phyloP scores from a whole-genome alignment of 2,797 vertebrate species.

The Passerculus sandwichensis region DNA sequence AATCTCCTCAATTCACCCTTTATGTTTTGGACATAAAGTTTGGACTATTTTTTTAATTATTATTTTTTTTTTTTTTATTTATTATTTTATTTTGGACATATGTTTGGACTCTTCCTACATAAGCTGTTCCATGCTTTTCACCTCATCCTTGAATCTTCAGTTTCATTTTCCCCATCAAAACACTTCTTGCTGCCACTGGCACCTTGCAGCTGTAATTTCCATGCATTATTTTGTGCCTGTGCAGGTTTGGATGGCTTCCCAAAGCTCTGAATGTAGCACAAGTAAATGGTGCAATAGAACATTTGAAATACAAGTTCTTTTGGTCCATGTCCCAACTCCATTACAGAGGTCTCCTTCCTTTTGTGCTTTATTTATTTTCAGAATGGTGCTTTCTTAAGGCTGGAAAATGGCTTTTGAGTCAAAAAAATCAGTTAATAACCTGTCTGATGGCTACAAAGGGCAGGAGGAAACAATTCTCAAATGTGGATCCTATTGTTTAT shows the following conservation, averaged over 20 bases:
- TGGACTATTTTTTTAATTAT: too few relatives aligned
- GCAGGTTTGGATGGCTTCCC: conserved; percentile 19
- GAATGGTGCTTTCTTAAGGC: not conserved
- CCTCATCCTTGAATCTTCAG: not conserved
- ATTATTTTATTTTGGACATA: too few relatives aligned
- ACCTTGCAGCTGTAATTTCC: conserved; percentile 20
- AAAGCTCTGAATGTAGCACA: not conserved
- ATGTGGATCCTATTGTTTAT: not conserved
- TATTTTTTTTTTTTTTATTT: too few relatives aligned
- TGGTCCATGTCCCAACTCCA: not conserved
- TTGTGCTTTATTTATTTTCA: not conserved
- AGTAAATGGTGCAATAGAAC: not conserved
- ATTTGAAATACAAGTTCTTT: conserved; percentile 31
- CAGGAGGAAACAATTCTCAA: not conserved
- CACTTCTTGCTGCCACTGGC: not conserved
- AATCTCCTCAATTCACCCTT: not conserved
- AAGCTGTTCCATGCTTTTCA: not conserved
- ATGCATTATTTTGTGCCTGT: not conserved
- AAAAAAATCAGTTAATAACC: not conserved
- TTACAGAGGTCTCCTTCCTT: not conserved
- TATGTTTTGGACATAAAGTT: not conserved
- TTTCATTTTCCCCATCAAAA: conserved; percentile 11
- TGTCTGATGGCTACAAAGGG: not conserved
- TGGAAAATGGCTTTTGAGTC: not conserved
- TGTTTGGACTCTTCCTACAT: not conserved